Evolutionary conservation across 2,797 vertebrate species (phyloP).

Genomic region (Florisuga fusca): DNA sequence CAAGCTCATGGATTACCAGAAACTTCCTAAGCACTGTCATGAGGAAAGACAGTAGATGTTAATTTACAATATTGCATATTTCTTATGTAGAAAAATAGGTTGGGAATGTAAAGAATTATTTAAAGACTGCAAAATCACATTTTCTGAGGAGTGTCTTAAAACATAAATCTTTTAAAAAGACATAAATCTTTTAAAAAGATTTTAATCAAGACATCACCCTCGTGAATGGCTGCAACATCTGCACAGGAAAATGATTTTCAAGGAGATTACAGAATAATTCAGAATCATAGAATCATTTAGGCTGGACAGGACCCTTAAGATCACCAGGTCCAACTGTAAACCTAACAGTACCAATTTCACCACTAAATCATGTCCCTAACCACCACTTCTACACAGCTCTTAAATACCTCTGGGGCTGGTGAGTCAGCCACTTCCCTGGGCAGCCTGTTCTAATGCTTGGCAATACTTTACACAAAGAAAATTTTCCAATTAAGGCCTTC

Average conservation of each 20-base stretch:
- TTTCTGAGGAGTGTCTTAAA: not conserved
- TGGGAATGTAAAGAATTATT: not conserved
- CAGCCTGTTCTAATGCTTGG: no score
- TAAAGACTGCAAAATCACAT: not conserved
- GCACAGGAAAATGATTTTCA: not conserved
- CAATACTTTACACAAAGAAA: no score
- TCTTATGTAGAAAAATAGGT: not conserved
- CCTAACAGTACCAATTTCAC: not conserved
- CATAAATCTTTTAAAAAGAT: not conserved
- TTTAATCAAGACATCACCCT: not conserved
- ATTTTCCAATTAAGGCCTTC: no score
- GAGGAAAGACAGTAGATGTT: not conserved
- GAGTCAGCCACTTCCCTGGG: no score
- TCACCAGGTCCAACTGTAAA: not conserved
- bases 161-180: not conserved
- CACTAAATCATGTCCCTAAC: no score
- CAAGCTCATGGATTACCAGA: not conserved
- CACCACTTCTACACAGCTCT: no score
- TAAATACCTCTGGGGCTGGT: no score
- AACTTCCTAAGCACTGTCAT: not conserved
- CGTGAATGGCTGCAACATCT: rapidly evolving
- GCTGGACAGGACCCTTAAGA: not conserved
- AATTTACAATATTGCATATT: not conserved
- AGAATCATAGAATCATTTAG: not conserved
- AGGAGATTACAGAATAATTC: not conserved